Evolutionary conservation across 2,113 vertebrate species (phyloP), one percentile per base, ranked within the genome.

Genomic region (Motacilla alba): DNA sequence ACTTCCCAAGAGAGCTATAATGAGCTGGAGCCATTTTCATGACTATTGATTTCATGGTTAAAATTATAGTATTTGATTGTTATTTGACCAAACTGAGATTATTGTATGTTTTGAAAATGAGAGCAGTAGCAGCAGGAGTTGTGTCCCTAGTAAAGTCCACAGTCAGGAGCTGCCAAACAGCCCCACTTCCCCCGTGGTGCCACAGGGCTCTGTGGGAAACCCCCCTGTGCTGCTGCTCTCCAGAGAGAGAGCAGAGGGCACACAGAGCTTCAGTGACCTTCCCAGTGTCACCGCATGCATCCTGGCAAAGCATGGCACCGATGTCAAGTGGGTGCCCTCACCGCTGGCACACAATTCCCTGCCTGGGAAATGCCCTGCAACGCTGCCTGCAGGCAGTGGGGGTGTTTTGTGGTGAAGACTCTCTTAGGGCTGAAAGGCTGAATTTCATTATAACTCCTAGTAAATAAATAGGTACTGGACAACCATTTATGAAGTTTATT

Each of bases 21-120:
- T 83, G 64, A 96, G 64, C 56, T 68, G 56, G 56, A 83, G 23
- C 69, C 60, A 39, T 87, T 96, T 94, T 95, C 83, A 64, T 82
- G 88, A 33, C 88, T 97, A 95, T 94, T 91, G 94, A 95, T 97
- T 97, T 89, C 52, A 93, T 72, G 33, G 76, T 92, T 92, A 96
- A 97, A 96, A 95, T 95, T 92, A 94, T 84, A 95, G 89, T 81
- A 95, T 95, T 95, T 97, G 91, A 87, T 94, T 87, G 83, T 87
- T 94, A 59, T 90, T 94, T 94, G 83, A 89, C 80, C 83, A 78
- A 94, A 83, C 64, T 17, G 56, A 84, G 83, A 89, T 94, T 89
- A 78, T 91, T 87, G 73, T 50, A 64, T 81, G 64, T 81, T 95
- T 93, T 72, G 89, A 75, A 91, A 94, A 90, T 76, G 83, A 72